Evolutionary conservation across 2,888 invertebrate genomes (phyloP), one percentile per base, ranked within the genome.

Genomic region (Linnaemya vulpina): DNA sequence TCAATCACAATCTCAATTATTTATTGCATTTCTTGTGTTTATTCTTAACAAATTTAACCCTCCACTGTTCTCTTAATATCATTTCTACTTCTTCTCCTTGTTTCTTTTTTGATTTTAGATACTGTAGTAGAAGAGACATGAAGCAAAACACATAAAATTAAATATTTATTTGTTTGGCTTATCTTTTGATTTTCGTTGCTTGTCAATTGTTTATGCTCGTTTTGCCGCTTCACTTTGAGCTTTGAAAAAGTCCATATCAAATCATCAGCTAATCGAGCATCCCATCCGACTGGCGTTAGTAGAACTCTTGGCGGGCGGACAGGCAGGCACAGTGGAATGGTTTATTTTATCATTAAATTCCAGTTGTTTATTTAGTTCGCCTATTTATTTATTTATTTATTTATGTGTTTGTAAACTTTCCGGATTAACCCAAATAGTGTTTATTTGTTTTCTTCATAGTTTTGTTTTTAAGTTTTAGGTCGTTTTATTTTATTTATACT

Each of bases 401-500:
- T 81, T 51, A 43, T 81, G 53, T 62, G 53, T 75, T 40, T 70
- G 55, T 70, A 70, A 71, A 76, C 65, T 68, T 75, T 74, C 49
- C 53, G 77, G 68, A 84, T 84, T 84, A 84, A 84, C 80, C 80
- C 43, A 84, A 84, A 80, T 84, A 74, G 62, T 68, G 67, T 73
- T 77, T 80, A 81, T 77, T 68, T 74, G 76, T 76, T 77, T 62
- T 75, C 60, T 60, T 77, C 43, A 60, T 46, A 73, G 30, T 25
- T 30, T 60, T 7, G 9, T 55, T 46, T 43, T 51, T 15, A 22
- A 20, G 8, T 46, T 53, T 78, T 71, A 8, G 38, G 46, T 49
- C 35, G 46, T 46, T 35, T 40, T 40, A 40, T 40, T 40, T 40
- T 7, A 35, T 35, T 35, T 51, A n/a, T n/a, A n/a, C n/a, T n/a